Conservation (phyloP, 2,888 invertebrate species). For the Stenchaetothrips biformis region DNA sequence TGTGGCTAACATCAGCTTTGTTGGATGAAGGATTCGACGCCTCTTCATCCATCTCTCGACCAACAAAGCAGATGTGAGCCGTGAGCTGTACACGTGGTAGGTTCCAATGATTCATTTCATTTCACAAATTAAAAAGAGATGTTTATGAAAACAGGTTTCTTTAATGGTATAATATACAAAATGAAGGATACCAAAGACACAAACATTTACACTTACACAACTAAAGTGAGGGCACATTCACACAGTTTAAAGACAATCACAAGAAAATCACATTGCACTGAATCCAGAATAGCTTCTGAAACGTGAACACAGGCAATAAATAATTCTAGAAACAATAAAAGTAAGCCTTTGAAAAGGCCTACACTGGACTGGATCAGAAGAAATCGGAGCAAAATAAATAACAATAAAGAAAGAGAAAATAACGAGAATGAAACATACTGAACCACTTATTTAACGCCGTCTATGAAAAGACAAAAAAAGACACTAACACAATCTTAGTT, state of each 20-base stretch:
- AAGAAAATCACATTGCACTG: constrained; percentile 16
- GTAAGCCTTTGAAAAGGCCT: neutral
- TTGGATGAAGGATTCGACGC: too few relatives aligned
- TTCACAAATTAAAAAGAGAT: constrained; percentile 27
- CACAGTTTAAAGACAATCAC: constrained; percentile 17
- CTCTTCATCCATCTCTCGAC: too few relatives aligned
- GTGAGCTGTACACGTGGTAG: too few relatives aligned
- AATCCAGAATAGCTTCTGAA: constrained; percentile 5
- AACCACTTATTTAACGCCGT: neutral
- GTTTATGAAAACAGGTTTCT: constrained; percentile 19
- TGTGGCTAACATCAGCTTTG: too few relatives aligned
- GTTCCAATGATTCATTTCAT: too few relatives aligned
- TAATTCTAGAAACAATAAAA: neutral
- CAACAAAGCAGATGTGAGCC: too few relatives aligned
- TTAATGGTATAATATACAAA: neutral
- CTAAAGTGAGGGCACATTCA: constrained; percentile 10
- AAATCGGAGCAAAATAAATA: constrained; percentile 2
- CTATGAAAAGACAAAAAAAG: too few relatives aligned
- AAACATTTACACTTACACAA: constrained; percentile 12
- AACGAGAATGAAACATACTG: neutral
- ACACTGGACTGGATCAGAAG: neutral
- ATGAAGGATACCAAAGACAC: constrained; percentile 3
- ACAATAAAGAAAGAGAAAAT: neutral
- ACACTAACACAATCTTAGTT: too few relatives aligned
- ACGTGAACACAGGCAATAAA: constrained; percentile 14